phyloP scores from a whole-genome alignment of 2,113 vertebrate species.

The Oceanites oceanicus region DNA sequence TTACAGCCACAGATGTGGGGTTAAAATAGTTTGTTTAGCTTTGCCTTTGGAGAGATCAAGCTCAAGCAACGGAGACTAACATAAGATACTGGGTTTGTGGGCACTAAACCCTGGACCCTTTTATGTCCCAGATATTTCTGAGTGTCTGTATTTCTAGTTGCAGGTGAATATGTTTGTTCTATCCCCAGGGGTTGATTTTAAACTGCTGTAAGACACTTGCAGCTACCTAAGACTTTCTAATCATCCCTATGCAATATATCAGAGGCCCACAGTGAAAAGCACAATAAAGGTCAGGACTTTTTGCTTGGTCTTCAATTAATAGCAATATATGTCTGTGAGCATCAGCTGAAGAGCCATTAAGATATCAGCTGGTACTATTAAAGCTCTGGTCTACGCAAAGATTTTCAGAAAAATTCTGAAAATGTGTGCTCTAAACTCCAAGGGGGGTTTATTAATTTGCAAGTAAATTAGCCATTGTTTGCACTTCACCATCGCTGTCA shows the following conservation, averaged over 20 bases:
- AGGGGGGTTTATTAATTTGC: not conserved
- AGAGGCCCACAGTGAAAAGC: not conserved
- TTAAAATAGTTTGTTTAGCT: not conserved
- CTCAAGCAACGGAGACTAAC: not conserved
- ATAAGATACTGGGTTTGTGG: not conserved
- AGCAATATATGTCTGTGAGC: not conserved
- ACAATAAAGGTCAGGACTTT: not conserved
- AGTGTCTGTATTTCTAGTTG: not conserved
- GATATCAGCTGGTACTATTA: not conserved
- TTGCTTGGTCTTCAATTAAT: not conserved
- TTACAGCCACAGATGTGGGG: not conserved
- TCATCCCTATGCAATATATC: not conserved
- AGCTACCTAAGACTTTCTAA: not conserved
- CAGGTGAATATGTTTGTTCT: not conserved
- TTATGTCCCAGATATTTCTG: not conserved
- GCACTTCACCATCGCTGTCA: not conserved
- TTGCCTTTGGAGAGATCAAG: not conserved
- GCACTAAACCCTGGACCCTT: not conserved
- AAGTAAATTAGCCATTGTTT: not conserved
- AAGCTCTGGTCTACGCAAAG: not conserved
- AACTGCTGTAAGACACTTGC: not conserved
- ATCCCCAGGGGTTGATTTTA: not conserved
- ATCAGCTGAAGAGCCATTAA: not conserved
- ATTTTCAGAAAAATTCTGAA: not conserved
- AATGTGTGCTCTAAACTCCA: not conserved